Percentiles rank a stretch among this genome's conserved stretches.
These are phyloP conservation scores for Emydoidea blandingii DNA, from an alignment of 2,797 vertebrate genomes.

Conservation along the genomic window DNA sequence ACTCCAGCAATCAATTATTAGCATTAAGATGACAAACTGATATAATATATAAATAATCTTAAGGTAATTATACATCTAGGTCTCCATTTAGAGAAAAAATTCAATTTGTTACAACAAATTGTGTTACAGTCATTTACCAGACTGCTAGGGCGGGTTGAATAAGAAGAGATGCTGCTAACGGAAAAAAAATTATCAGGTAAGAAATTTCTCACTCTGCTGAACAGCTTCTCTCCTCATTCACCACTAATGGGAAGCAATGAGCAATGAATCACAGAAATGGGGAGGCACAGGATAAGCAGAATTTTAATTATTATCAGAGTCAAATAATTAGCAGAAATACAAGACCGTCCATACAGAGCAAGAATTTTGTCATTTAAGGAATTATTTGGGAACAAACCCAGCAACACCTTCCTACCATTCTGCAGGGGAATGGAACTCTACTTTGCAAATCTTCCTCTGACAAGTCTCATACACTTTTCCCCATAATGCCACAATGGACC, in stretches of 20 bases:
- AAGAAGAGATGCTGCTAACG: background rate
- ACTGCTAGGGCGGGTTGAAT: background rate
- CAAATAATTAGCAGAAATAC: background rate
- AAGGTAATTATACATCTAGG: background rate
- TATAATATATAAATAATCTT: background rate
- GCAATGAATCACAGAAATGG: background rate
- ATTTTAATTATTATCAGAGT: background rate
- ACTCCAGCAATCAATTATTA: background rate
- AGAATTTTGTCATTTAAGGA: background rate
- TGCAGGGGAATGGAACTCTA: background rate
- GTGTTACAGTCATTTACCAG: background rate
- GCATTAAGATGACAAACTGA: background rate
- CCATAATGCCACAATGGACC: background rate
- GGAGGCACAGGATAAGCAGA: background rate
- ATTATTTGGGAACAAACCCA: background rate
- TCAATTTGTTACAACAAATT: background rate
- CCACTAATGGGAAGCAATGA: background rate
- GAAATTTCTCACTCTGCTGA: background rate
- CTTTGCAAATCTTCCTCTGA: background rate
- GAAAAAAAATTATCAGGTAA: background rate
- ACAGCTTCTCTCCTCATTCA: background rate
- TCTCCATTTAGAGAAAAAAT: background rate
- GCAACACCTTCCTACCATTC: background rate
- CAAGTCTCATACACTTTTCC: background rate
- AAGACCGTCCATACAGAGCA: background rate